These are phyloP conservation scores for Pachypeltis micranthus DNA, from an alignment of 1,140 invertebrate species.

Conservation along the genomic window DNA sequence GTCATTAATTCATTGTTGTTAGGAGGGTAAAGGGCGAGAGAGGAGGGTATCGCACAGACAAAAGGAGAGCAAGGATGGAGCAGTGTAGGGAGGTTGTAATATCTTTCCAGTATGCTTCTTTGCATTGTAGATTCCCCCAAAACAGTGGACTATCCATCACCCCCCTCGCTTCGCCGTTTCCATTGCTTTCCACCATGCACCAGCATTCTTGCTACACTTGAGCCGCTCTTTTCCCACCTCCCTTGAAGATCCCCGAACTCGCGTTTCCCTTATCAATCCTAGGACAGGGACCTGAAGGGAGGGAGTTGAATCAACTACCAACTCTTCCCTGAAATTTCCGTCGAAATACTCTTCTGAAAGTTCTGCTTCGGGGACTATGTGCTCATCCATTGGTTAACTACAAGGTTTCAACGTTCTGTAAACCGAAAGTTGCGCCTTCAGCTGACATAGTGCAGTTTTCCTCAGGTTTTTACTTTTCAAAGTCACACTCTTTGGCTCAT, in stretches of 20 bases:
- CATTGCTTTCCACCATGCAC: background rate
- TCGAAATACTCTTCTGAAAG: too few species aligned
- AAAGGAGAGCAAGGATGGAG: background rate
- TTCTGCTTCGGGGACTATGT: too few species aligned
- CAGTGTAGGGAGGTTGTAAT: constrained; percentile 1
- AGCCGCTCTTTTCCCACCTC: background rate
- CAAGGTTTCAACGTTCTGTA: too few species aligned
- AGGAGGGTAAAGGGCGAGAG: constrained; percentile 4
- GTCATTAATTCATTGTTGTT: constrained; percentile 10
- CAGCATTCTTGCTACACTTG: background rate
- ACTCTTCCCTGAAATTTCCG: too few species aligned
- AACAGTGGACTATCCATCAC: constrained; percentile 6
- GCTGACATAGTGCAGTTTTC: too few species aligned
- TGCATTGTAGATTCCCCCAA: constrained; percentile 13
- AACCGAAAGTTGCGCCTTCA: too few species aligned
- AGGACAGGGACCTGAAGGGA: too few species aligned
- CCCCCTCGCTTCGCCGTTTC: background rate
- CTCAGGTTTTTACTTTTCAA: too few species aligned
- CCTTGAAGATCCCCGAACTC: background rate
- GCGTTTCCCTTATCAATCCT: background rate
- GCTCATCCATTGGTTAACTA: too few species aligned
- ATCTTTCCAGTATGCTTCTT: constrained; percentile 10
- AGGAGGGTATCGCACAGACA: constrained; percentile 4
- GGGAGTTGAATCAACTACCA: too few species aligned
- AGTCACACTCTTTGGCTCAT: too few species aligned